Evolutionary conservation across 1,140 invertebrate genomes (phyloP), one percentile per base, ranked within the genome.

Genomic region (Yoshiicerus persimilis): DNA sequence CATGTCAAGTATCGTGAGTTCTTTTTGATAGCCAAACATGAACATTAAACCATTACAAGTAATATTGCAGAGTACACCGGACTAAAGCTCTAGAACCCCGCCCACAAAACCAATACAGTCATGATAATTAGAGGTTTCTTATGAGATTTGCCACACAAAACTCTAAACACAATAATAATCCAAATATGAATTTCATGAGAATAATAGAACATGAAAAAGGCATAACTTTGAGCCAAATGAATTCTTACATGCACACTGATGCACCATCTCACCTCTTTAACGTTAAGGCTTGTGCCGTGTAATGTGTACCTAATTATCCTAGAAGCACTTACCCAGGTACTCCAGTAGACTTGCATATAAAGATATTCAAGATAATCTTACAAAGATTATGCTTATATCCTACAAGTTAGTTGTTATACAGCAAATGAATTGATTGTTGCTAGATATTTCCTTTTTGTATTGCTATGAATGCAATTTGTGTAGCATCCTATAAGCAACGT

Each of bases 171-270:
- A 80, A 80, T 80, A 80, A 80, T 80, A 80, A 80, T 80, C 75
- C 75, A 80, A 80, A 80, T 80, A 80, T 36, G 75, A 80, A 80
- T 80, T 80, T 80, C 75, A 80, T 80, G 75, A 80, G 75, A 20
- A 38, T 80, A 80, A 80, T 80, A 80, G 75, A 80, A 80, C 75
- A 80, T 80, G 75, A 80, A 80, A 80, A 80, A 80, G 75, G 75
- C 75, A 80, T 80, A 80, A 80, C 75, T 80, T 80, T 80, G 32
- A 38, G n/a, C 30, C 75, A 80, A 80, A 80, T 80, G 75, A 80
- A 80, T 80, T 80, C 75, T 80, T 80, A 32, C 75, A 80, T 80
- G 75, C 75, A 70, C 66, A 30, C n/a, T 70, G 64, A 70, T 30
- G 8, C 23, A 70, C 23, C 64, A 70, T 70, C 64, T 27, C 64